Evolutionary conservation across 2,797 vertebrate genomes (phyloP).

Genomic region (Mycteria americana): DNA sequence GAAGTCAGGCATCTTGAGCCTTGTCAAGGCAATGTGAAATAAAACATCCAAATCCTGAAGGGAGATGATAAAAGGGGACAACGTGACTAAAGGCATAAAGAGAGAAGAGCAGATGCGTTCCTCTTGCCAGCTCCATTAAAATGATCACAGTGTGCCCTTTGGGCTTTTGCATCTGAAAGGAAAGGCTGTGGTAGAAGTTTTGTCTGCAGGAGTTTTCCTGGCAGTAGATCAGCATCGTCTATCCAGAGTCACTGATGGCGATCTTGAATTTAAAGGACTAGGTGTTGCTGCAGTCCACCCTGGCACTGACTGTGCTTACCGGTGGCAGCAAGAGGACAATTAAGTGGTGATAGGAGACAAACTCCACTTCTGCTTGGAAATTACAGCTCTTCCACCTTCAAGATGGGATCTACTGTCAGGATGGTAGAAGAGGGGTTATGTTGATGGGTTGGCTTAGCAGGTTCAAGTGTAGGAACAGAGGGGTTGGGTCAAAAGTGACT

Average conservation of each 20-base stretch:
- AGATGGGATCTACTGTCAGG: not conserved
- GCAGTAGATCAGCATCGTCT: not conserved
- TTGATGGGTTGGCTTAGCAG: not conserved
- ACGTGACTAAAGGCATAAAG: slow-evolving; percentile 24
- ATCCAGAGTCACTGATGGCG: not conserved
- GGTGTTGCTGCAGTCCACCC: not conserved
- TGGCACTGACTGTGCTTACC: not conserved
- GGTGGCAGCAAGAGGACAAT: not conserved
- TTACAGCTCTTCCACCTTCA: not conserved
- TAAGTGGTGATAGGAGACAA: not conserved
- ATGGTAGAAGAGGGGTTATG: not conserved
- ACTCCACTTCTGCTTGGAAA: not conserved
- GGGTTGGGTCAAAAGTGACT: not conserved
- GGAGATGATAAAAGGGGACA: not conserved
- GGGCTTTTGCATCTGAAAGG: not conserved
- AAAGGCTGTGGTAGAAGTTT: not conserved
- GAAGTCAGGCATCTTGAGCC: not conserved
- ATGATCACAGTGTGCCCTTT: not conserved
- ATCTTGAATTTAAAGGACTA: not conserved
- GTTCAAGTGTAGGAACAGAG: not conserved
- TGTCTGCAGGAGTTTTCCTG: not conserved
- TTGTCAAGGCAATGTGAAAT: not conserved
- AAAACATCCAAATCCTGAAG: not conserved
- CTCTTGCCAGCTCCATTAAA: not conserved
- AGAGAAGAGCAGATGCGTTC: not conserved